Conservation (phyloP, 2,113 vertebrate genomes). For the Ptychochromis oligacanthus region DNA sequence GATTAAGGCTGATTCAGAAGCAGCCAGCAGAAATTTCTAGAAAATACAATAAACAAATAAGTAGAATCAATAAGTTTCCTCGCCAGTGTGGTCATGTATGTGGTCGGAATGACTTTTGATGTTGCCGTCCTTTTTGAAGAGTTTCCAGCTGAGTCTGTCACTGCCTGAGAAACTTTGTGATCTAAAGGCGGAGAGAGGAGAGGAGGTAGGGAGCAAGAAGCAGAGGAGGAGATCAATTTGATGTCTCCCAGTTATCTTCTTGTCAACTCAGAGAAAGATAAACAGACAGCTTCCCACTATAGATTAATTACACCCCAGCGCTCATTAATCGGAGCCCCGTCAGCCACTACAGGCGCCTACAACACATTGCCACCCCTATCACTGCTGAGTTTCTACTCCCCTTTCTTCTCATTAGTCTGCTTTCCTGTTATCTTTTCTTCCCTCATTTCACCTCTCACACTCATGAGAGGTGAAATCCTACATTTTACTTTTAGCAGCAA, state of each 20-base stretch:
- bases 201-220: slow-evolving; percentile 15
- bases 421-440: not conserved
- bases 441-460: not conserved
- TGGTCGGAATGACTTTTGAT: not conserved
- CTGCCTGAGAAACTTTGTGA: slow-evolving; percentile 48
- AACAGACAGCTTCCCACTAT: slow-evolving; percentile 61
- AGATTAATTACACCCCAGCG: slow-evolving; percentile 66
- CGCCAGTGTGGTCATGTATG: not conserved
- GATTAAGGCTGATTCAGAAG: slow-evolving; percentile 28
- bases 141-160: slow-evolving; percentile 8
- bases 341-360: slow-evolving; percentile 29
- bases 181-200: slow-evolving; percentile 32
- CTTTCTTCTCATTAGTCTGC: slow-evolving; percentile 8
- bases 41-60: not conserved
- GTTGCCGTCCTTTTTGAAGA: not conserved
- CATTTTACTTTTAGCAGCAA: not conserved
- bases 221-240: slow-evolving; percentile 54
- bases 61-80: not conserved
- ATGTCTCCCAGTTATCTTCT: slow-evolving; percentile 55
- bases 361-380: slow-evolving; percentile 7
- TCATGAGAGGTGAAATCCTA: no score
- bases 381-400: not conserved
- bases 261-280: slow-evolving; percentile 49
- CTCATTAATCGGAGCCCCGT: slow-evolving; percentile 62
- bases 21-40: not conserved